Evolutionary conservation across 2,888 invertebrate species (phyloP).

Genomic region (Doris montereyensis): DNA sequence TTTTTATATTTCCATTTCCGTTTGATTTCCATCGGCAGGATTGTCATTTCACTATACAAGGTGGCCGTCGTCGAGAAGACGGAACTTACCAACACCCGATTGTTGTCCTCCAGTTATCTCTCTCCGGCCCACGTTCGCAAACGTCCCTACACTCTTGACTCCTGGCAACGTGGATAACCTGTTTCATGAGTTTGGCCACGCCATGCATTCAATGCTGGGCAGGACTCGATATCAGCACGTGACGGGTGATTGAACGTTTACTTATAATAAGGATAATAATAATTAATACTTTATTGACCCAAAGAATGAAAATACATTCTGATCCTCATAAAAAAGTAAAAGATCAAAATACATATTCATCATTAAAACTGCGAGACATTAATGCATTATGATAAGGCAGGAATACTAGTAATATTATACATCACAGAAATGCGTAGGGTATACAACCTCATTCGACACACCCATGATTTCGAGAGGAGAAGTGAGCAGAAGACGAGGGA

Average conservation of each 20-base stretch:
- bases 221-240: conserved; percentile 96
- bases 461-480: too few relatives aligned
- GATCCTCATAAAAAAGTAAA: too few relatives aligned
- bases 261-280: neutral
- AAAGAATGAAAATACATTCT: too few relatives aligned
- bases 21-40: conserved; percentile 79
- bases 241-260: conserved; percentile 75
- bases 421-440: too few relatives aligned
- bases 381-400: too few relatives aligned
- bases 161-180: conserved; percentile 93
- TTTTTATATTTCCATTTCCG: too few relatives aligned
- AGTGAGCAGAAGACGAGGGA: too few relatives aligned
- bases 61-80: conserved; percentile 85
- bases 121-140: conserved; percentile 82
- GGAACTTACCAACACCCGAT: conserved; percentile 89
- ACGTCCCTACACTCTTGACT: conserved; percentile 81
- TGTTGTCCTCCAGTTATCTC: conserved; percentile 92
- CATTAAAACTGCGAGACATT: too few relatives aligned
- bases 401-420: too few relatives aligned
- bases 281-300: too few relatives aligned
- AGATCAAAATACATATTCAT: too few relatives aligned
- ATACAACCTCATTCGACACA: too few relatives aligned
- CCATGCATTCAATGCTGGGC: conserved; percentile 98
- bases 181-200: conserved; percentile 99
- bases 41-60: conserved; percentile 98